A percentile compares a stretch with the other conserved stretches of the same genome.
Evolutionary conservation across 2,888 invertebrate species (phyloP).

Genomic region (Omphaloscelis lunosa): DNA sequence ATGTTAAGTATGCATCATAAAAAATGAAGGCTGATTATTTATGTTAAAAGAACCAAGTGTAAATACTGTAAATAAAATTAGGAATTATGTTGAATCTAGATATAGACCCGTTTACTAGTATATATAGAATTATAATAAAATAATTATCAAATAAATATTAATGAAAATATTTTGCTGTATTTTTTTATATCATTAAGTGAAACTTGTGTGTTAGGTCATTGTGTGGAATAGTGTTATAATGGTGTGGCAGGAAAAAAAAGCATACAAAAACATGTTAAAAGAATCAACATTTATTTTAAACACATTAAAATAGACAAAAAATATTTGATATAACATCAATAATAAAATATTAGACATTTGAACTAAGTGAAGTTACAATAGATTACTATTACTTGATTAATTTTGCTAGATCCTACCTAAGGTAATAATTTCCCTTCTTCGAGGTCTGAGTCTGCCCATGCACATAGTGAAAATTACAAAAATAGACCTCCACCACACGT

Average conservation of each 20-base stretch:
- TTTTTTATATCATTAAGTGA: not conserved
- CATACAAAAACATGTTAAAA: not conserved
- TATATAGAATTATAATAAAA: constrained; percentile 14
- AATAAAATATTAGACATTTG: not conserved
- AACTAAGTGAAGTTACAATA: not conserved
- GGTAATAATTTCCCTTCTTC: constrained; percentile 4
- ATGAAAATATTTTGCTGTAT: constrained; percentile 5
- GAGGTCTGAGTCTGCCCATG: not conserved
- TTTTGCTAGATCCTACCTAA: not conserved
- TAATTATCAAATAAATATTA: not conserved
- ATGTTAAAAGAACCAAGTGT: constrained; percentile 70
- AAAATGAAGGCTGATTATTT: constrained; percentile 79
- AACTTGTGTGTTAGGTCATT: too few relatives aligned
- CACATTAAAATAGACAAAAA: not conserved
- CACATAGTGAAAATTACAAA: not conserved
- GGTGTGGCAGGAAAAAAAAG: not conserved
- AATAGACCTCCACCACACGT: not conserved
- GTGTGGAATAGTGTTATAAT: not conserved
- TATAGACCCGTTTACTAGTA: constrained; percentile 49
- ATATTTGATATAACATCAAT: too few relatives aligned
- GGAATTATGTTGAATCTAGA: constrained; percentile 60
- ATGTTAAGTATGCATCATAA: constrained; percentile 49
- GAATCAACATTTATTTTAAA: constrained; percentile 18
- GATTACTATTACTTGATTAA: not conserved
- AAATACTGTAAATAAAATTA: constrained; percentile 73